Conservation (phyloP, 1,140 invertebrate genomes). For the Sinella curviseta region DNA sequence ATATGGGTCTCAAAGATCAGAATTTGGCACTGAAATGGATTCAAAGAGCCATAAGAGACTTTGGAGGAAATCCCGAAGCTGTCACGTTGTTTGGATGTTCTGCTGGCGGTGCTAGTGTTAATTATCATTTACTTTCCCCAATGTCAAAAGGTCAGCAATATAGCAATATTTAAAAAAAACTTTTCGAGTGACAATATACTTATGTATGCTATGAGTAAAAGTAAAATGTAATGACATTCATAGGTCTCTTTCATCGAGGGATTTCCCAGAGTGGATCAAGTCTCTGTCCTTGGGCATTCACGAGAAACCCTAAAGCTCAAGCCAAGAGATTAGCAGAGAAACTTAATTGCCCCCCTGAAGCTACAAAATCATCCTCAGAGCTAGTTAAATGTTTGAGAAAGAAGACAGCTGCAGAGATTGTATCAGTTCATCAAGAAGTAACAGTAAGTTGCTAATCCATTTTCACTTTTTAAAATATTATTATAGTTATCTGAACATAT, state of each 20-base stretch:
- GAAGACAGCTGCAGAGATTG: slow-evolving; percentile 14
- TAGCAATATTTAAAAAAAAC: neutral
- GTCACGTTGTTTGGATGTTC: neutral
- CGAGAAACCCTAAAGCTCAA: neutral
- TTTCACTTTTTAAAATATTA: slow-evolving; percentile 9
- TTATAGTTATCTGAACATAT: neutral
- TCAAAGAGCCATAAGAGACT: neutral
- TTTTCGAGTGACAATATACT: neutral
- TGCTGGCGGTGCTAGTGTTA: neutral
- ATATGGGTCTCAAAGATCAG: slow-evolving; percentile 3
- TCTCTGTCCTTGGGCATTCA: slow-evolving; percentile 20
- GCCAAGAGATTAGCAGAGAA: neutral
- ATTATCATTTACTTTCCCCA: neutral
- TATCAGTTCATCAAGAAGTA: slow-evolving; percentile 29
- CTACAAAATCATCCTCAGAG: neutral
- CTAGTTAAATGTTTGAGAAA: slow-evolving; percentile 37
- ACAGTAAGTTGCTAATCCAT: slow-evolving; percentile 34
- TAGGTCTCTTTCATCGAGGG: slow-evolving; percentile 15
- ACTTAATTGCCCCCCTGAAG: neutral
- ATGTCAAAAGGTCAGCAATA: slow-evolving; percentile 13
- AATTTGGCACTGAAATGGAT: neutral
- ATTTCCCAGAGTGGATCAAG: slow-evolving; percentile 23
- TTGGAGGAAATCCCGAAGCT: slow-evolving; percentile 55
- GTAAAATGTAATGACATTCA: too few species aligned
- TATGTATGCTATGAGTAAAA: too few species aligned